phyloP scores from a whole-genome alignment of 1,140 invertebrate genomes.

The Trachymyrmex septentrionalis region DNA sequence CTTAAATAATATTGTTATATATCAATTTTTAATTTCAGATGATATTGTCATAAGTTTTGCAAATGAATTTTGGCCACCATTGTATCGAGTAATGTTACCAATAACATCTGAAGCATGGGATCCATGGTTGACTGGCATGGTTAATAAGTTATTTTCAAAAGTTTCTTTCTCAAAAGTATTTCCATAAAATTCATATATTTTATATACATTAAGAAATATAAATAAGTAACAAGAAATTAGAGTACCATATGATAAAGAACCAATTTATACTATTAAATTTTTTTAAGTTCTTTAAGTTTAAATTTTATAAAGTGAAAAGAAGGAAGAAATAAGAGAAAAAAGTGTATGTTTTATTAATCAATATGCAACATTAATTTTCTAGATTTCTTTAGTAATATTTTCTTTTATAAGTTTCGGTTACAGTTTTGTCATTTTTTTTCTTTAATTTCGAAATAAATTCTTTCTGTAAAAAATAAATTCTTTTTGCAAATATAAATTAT shows the following conservation, averaged over 20 bases:
- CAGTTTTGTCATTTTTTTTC: not conserved
- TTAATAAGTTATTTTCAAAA: not conserved
- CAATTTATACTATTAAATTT: not conserved
- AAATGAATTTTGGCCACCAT: not conserved
- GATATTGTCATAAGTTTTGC: not conserved
- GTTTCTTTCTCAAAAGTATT: constrained; percentile 9
- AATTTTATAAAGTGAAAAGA: not conserved
- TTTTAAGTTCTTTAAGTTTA: not conserved
- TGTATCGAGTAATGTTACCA: not conserved
- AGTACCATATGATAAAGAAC: too few species aligned
- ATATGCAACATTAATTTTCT: not conserved
- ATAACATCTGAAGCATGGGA: not conserved
- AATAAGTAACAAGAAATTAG: too few species aligned
- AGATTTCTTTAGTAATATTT: not conserved
- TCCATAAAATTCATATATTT: not conserved
- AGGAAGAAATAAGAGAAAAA: not conserved
- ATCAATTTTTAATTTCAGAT: constrained; percentile 6
- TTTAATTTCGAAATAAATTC: too few species aligned
- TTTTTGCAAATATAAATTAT: too few species aligned
- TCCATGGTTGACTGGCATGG: not conserved
- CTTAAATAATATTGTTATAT: not conserved
- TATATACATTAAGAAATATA: not conserved
- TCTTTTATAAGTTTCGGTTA: not conserved
- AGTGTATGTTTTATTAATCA: not conserved
- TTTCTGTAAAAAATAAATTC: too few species aligned